Base-by-base conservation (phyloP, 1,140 invertebrate species). In the Pantala flavescens region DNA sequence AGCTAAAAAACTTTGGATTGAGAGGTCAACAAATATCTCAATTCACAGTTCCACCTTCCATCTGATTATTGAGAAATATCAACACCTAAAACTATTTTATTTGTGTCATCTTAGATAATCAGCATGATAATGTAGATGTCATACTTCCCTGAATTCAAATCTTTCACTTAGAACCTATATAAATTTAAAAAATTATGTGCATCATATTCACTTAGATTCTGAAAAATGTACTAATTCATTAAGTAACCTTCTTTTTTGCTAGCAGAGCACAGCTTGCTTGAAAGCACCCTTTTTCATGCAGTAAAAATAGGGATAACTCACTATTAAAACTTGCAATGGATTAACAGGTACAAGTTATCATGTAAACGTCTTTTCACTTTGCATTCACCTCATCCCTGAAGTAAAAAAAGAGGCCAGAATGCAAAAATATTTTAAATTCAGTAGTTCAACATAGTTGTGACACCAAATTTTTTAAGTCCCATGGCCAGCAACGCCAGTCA, bases 111-210 rank as follows among this genome's bases (percentile, higher is more conserved):
- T 21, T 63, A 19, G 16, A 49, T 49, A 11, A 63, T 7, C 49
- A 63, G 49, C 49, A 63, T 63, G 12, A 21, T 3, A 19, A 63
- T 63, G 49, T 63, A 63, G 49, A 63, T 21, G n/a, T 19, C 49
- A 63, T 7, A 63, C 49, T 63, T 63, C 49, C 49, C 49, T 63
- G 49, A 63, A 63, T 63, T 21, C 16, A 63, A 63, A 63, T 19
- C 12, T 63, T 16, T 63, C 49, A 63, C 14, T 63, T 63, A 63
- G 12, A 63, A 14, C 2, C 49, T 63, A 16, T 63, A 63, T 63
- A 63, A 63, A 63, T 63, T 63, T 63, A 63, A 63, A 63, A 63
- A 63, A 63, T 16, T 63, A 63, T 63, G 49, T 63, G 49, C 49
- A 63, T 63, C 49, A 63, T 21, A 19, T 21, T 21, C 16, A 16